Evolutionary conservation across 2,113 vertebrate species (phyloP).

Genomic region (Burhinus oedicnemus): DNA sequence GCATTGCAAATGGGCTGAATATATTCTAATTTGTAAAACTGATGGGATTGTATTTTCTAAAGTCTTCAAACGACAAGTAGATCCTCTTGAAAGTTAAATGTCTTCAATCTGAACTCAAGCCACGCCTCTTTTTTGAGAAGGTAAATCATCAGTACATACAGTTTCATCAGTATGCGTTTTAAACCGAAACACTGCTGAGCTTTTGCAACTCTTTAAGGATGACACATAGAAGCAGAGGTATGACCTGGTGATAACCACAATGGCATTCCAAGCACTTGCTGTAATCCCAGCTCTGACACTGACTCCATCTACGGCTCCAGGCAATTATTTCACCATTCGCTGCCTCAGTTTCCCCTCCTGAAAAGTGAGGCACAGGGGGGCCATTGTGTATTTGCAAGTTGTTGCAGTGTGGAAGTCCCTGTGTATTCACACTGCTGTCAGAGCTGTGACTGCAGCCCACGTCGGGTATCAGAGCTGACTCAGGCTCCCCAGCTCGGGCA

Average conservation of each 20-base stretch:
- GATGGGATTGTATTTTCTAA: not conserved
- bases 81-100: not conserved
- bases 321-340: not conserved
- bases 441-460: not conserved
- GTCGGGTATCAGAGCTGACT: not conserved
- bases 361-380: not conserved
- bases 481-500: not conserved
- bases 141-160: not conserved
- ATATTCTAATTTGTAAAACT: not conserved
- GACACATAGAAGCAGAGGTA: not conserved
- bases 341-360: not conserved
- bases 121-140: not conserved
- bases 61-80: not conserved
- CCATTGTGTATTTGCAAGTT: not conserved
- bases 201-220: not conserved
- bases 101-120: not conserved
- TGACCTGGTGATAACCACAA: not conserved
- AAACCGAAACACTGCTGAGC: not conserved
- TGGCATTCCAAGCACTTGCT: not conserved
- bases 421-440: not conserved
- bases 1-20: not conserved
- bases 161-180: not conserved
- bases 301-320: not conserved
- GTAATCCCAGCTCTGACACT: not conserved
- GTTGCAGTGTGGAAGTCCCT: not conserved